Evolutionary conservation across 92 coral and sea anemone species (phyloP), one percentile per base, ranked within the genome.

Genomic region (Zoanthus sansibaricus): DNA sequence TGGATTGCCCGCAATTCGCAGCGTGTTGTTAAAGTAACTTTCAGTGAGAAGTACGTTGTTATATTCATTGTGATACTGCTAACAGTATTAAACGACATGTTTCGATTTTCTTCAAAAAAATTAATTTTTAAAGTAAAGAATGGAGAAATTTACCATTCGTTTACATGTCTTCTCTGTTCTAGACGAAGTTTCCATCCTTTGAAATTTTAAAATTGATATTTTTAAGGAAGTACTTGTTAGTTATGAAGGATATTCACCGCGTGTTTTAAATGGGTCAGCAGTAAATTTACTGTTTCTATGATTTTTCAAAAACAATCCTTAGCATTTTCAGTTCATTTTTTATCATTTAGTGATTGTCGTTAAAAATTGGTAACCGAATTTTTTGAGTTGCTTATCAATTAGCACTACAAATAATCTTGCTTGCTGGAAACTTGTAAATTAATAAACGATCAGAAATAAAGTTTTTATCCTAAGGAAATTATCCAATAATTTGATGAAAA

Each of bases 401-500:
- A 46, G 59, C 56, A 32, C 9, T 49, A 31, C 14, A 45, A 46
- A 45, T 46, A 47, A 25, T 5, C 10, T n/a, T 59, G n/a, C 17
- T 62, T 33, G 20, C 11, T 10, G 37, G 56, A 74, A 33, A 20
- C 30, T 48, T 64, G 56, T 20, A 49, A 66, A 62, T 49, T 7
- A 54, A 45, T 47, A 80, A 80, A 80, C 55, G 85, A 80, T 42
- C 12, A 71, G 74, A 64, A 80, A 64, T 45, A 66, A 80, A 80
- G 64, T 25, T 64, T 44, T 80, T 45, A 64, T 80, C 66, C 66
- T 64, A 64, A 80, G 75, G 85, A 80, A 80, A 80, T 80, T 80
- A 80, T 80, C 66, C 85, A 67, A 80, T 64, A 80, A 80, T 15
- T 80, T 80, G 47, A 20, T 80, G 85, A 80, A 80, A 80, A 67